phyloP scores from a whole-genome alignment of 2,797 vertebrate genomes.

The Sphenopsis melanotis region DNA sequence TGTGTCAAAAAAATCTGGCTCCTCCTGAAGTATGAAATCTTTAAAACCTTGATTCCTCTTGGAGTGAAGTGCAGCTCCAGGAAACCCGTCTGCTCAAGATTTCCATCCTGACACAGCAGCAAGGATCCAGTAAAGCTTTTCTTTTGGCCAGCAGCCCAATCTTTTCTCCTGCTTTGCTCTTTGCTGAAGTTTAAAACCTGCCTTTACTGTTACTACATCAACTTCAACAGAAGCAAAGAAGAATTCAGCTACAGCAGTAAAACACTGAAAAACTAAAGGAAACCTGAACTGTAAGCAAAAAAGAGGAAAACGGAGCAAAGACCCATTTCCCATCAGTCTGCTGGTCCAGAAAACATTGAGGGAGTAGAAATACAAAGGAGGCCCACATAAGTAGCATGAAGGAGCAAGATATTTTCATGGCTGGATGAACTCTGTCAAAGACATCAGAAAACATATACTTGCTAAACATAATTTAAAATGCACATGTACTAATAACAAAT shows the following conservation, averaged over 20 bases:
- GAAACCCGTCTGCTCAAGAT: not conserved
- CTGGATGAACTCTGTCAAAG: not conserved
- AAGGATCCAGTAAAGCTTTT: not conserved
- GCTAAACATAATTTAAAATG: not conserved
- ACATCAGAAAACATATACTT: not conserved
- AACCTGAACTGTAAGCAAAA: not conserved
- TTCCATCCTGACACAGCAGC: not conserved
- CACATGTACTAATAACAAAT: not conserved
- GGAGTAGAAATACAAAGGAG: conserved; percentile 7
- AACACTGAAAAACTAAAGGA: not conserved
- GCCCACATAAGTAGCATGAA: not conserved
- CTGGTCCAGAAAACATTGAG: not conserved
- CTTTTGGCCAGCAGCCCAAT: not conserved
- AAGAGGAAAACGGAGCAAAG: not conserved
- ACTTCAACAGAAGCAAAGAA: not conserved
- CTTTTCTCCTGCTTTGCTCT: conserved; percentile 13
- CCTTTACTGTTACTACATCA: not conserved
- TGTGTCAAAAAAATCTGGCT: not conserved
- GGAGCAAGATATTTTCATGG: not conserved
- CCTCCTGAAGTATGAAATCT: not conserved
- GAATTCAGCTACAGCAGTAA: not conserved
- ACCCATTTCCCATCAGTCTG: not conserved
- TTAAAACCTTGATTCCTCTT: not conserved
- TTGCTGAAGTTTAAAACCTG: conserved; percentile 23
- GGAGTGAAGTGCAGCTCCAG: not conserved